phyloP scores from a whole-genome alignment of 2,888 invertebrate genomes.

The Tachina lurida region DNA sequence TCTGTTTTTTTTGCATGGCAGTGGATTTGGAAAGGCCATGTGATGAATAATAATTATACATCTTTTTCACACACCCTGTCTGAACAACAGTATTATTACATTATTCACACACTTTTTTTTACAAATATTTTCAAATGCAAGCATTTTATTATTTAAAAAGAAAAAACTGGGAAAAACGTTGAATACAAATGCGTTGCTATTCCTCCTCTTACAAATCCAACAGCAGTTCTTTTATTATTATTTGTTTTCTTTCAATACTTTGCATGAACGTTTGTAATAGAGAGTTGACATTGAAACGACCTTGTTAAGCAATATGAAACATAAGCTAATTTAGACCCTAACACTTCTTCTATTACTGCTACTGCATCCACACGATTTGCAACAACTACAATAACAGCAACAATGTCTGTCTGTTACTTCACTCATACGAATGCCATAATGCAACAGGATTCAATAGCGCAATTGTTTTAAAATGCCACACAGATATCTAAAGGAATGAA shows the following conservation, averaged over 20 bases:
- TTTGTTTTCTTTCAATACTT: constrained; percentile 34
- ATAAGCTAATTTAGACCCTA: constrained; percentile 67
- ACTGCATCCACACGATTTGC: neutral
- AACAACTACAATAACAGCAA: constrained; percentile 14
- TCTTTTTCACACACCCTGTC: constrained; percentile 18
- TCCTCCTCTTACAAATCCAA: neutral
- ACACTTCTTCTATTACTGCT: constrained; percentile 2
- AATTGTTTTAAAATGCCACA: constrained; percentile 9
- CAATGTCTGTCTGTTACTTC: too few species aligned
- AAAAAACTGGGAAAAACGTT: neutral
- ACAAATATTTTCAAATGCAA: constrained; percentile 27
- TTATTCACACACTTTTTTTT: neutral
- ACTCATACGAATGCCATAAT: constrained; percentile 18
- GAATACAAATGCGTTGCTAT: constrained; percentile 36
- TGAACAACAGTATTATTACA: neutral
- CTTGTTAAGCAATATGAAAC: constrained; percentile 65
- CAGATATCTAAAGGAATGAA: constrained; percentile 24
- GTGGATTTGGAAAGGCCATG: neutral
- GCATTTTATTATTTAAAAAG: constrained; percentile 20
- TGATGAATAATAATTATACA: neutral
- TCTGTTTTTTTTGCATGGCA: too few species aligned
- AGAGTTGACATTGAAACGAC: constrained; percentile 70
- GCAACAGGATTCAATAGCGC: constrained; percentile 37
- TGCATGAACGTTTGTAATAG: constrained; percentile 32
- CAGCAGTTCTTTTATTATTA: constrained; percentile 12